phyloP scores from a whole-genome alignment of 2,888 invertebrate species.

The Callosobruchus maculatus region DNA sequence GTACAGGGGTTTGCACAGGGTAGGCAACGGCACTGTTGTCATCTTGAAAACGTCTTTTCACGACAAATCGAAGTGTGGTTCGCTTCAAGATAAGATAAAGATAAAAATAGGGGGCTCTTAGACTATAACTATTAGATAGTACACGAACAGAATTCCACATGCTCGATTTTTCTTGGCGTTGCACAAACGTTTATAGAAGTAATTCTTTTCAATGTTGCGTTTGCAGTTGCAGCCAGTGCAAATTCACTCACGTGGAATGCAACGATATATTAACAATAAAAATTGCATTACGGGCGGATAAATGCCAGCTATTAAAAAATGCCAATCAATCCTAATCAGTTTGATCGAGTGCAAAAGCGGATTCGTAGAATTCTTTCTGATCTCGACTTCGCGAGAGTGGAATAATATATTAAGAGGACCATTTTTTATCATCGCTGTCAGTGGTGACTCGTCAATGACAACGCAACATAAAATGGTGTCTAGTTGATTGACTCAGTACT shows the following conservation, averaged over 20 bases:
- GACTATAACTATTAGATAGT: not conserved
- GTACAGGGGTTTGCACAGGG: too few relatives aligned
- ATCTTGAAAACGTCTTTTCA: too few relatives aligned
- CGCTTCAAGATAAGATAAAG: too few relatives aligned
- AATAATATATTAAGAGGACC: not conserved
- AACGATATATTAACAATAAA: not conserved
- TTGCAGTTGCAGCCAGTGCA: not conserved
- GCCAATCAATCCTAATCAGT: conserved; percentile 14
- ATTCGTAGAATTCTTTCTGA: conserved; percentile 9
- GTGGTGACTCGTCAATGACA: not conserved
- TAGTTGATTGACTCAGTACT: too few relatives aligned
- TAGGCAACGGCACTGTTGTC: too few relatives aligned
- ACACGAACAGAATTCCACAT: not conserved
- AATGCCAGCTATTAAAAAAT: conserved; percentile 14
- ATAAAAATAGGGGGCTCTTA: too few relatives aligned
- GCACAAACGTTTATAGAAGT: not conserved
- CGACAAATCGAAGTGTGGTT: too few relatives aligned
- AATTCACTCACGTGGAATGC: not conserved
- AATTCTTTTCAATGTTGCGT: not conserved
- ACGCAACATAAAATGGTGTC: too few relatives aligned
- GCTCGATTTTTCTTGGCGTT: not conserved
- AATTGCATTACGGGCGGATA: not conserved
- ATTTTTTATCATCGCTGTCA: not conserved
- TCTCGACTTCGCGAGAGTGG: not conserved
- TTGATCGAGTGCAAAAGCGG: conserved; percentile 8